A percentile compares a stretch with the other conserved stretches of the same genome.
Conservation (phyloP, 2,797 vertebrate genomes). For the Tapera naevia region DNA sequence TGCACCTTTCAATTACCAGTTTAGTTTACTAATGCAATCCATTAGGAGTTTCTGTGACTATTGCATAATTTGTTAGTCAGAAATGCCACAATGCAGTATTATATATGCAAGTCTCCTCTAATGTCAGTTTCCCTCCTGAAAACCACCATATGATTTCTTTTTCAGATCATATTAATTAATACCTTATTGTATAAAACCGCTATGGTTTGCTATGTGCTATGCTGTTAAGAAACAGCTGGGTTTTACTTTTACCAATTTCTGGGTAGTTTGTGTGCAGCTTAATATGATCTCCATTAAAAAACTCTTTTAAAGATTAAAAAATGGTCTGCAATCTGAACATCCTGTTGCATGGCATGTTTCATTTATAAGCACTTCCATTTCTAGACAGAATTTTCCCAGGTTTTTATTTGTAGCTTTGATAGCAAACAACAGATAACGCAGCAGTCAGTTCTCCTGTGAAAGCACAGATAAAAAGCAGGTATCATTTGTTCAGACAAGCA, state of each 20-base stretch:
- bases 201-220: background rate
- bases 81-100: background rate
- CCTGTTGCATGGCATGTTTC: slow-evolving; percentile 23
- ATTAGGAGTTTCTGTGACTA: background rate
- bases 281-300: slow-evolving; percentile 28
- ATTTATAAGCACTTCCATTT: slow-evolving; percentile 34
- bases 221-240: background rate
- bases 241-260: slow-evolving; percentile 14
- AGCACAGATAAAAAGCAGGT: background rate
- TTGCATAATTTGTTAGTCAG: background rate
- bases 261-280: background rate
- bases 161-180: slow-evolving; percentile 22
- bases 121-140: background rate
- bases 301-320: slow-evolving; percentile 44
- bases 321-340: slow-evolving; percentile 12
- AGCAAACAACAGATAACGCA: background rate
- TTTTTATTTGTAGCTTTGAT: slow-evolving; percentile 1
- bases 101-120: background rate
- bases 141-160: background rate
- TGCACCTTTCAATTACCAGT: background rate
- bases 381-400: background rate
- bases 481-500: background rate
- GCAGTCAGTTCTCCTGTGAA: background rate
- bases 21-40: background rate
- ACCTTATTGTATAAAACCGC: background rate